phyloP scores from a whole-genome alignment of 1,140 invertebrate species.

The Colletes gigas region DNA sequence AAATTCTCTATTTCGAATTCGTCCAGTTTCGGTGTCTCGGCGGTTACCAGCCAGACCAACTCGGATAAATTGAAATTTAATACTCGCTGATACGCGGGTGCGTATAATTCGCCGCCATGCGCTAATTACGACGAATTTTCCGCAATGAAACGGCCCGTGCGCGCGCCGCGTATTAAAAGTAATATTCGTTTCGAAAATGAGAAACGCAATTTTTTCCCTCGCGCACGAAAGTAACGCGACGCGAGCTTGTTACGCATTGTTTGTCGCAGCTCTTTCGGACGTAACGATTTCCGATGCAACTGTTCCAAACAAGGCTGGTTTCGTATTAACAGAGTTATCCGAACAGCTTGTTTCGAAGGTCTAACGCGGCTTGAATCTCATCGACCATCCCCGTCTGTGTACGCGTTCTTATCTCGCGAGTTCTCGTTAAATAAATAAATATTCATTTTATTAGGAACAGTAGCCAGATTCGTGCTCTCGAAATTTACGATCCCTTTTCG shows the following conservation, averaged over 20 bases:
- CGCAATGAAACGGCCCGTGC: neutral
- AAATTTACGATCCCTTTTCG: constrained; percentile 15
- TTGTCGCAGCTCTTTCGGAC: too few species aligned
- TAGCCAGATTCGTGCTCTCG: neutral
- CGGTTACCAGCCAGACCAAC: neutral
- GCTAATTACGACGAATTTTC: constrained; percentile 26
- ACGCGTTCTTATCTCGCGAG: too few species aligned
- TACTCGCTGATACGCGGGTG: constrained; percentile 12
- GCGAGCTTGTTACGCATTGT: too few species aligned
- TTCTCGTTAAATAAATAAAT: too few species aligned
- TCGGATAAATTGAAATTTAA: constrained; percentile 35
- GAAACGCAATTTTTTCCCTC: too few species aligned
- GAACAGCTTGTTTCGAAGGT: too few species aligned
- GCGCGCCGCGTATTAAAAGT: constrained; percentile 11
- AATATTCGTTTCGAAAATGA: neutral
- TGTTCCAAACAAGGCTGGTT: too few species aligned
- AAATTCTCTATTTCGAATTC: constrained; percentile 5
- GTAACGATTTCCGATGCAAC: too few species aligned
- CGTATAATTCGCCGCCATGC: neutral
- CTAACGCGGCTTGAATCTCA: too few species aligned
- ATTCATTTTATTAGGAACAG: constrained; percentile 8
- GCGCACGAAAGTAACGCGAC: too few species aligned
- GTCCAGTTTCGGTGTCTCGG: neutral
- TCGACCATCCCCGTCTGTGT: too few species aligned
- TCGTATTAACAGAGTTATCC: too few species aligned